A percentile compares a stretch with the other conserved stretches of the same genome.
phyloP scores from a whole-genome alignment of 1,140 invertebrate species.

The Zaprionus ghesquierei region DNA sequence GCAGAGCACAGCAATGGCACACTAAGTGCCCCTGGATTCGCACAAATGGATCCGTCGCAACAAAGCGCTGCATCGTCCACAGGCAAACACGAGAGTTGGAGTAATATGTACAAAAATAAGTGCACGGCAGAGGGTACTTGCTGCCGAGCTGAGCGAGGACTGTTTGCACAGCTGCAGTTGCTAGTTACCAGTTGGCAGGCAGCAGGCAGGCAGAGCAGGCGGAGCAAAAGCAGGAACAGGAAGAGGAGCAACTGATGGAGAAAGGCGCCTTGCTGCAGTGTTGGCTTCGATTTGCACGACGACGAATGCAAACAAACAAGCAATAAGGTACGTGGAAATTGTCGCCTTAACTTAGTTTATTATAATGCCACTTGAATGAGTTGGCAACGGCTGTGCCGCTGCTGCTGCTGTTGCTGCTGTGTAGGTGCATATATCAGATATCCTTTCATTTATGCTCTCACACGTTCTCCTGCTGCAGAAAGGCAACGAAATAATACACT shows the following conservation, averaged over 20 bases:
- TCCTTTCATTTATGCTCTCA: conserved; percentile 61
- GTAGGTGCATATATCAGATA: conserved; percentile 32
- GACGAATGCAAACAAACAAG: conserved; percentile 70
- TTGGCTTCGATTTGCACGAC: conserved; percentile 39
- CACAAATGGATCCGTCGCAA: neutral
- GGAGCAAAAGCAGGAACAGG: conserved; percentile 3
- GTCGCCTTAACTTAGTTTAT: conserved; percentile 78
- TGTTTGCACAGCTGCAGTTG: conserved; percentile 39
- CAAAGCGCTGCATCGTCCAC: neutral
- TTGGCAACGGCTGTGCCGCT: conserved; percentile 47
- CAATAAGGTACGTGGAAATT: conserved; percentile 73
- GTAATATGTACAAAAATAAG: neutral
- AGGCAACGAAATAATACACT: conserved; percentile 66
- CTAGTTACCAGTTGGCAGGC: neutral
- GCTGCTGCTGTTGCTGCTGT: conserved; percentile 4
- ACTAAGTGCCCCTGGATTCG: conserved; percentile 18
- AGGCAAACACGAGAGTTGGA: neutral
- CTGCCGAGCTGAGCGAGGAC: neutral
- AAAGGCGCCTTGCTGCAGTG: neutral
- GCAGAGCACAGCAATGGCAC: neutral
- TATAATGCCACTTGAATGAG: conserved; percentile 78
- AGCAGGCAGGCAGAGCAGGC: neutral
- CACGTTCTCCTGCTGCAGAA: conserved; percentile 34
- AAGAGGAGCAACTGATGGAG: neutral
- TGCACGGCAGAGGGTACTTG: neutral